Percentiles rank a stretch among this genome's conserved stretches.
Evolutionary conservation across 1,140 invertebrate genomes (phyloP).

Genomic region (Lithobius niger): DNA sequence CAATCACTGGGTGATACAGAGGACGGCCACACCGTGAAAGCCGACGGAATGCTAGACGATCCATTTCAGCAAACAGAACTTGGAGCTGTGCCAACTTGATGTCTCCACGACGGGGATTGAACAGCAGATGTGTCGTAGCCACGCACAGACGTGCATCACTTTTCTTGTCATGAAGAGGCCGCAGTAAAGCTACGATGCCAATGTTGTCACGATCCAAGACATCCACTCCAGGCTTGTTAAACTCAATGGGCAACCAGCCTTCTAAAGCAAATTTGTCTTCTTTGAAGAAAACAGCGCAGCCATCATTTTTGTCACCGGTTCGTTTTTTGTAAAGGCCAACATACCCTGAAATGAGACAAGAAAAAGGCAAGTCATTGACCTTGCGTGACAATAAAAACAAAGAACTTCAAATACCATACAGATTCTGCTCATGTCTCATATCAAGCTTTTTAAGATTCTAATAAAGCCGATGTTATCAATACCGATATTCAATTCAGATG

Average conservation of each 20-base stretch:
- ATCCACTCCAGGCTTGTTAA: slow-evolving; percentile 32
- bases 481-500: too few species aligned
- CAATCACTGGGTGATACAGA: slow-evolving; percentile 55
- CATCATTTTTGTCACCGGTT: slow-evolving; percentile 55
- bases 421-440: too few species aligned
- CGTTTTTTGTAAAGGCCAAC: slow-evolving; percentile 54
- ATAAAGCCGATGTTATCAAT: too few species aligned
- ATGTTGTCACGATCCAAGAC: slow-evolving; percentile 76
- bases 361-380: background rate
- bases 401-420: too few species aligned
- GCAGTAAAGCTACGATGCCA: slow-evolving; percentile 60
- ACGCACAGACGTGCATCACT: slow-evolving; percentile 40
- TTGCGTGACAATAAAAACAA: background rate
- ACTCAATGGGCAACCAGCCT: slow-evolving; percentile 47
- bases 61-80: slow-evolving; percentile 65
- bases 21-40: slow-evolving; percentile 21
- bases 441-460: too few species aligned
- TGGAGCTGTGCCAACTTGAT: slow-evolving; percentile 69
- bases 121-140: slow-evolving; percentile 88
- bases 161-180: slow-evolving; percentile 16
- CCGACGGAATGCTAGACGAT: slow-evolving; percentile 50
- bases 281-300: slow-evolving; percentile 72
- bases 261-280: slow-evolving; percentile 44
- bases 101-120: slow-evolving; percentile 75
- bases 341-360: slow-evolving; percentile 37